Conservation (phyloP, 1,140 invertebrate genomes). For the Triops cancriformis region DNA sequence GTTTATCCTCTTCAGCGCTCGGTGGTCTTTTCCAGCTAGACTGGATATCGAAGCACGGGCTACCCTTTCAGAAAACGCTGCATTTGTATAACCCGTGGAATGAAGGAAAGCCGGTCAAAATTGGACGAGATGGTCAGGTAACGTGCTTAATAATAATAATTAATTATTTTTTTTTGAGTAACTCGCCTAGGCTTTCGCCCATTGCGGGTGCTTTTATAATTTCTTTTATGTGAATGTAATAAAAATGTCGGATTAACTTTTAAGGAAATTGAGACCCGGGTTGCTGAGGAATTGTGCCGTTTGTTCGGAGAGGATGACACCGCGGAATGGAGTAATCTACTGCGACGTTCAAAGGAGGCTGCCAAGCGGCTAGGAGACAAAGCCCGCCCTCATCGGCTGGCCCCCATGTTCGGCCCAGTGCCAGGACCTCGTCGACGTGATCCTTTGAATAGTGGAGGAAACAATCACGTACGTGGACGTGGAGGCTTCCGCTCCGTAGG, state of each 20-base stretch:
- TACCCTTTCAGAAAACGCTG: conserved; percentile 82
- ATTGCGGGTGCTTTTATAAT: no score
- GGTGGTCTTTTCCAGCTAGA: conserved; percentile 93
- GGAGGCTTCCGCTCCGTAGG: background rate
- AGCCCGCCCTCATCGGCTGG: conserved; percentile 31
- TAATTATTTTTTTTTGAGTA: no score
- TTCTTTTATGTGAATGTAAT: background rate
- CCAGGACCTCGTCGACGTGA: background rate
- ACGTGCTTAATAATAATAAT: background rate
- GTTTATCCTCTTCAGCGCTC: conserved; percentile 80
- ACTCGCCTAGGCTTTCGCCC: no score
- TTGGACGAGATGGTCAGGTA: conserved; percentile 86
- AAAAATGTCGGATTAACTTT: background rate
- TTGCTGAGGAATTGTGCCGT: conserved; percentile 87
- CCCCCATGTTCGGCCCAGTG: conserved; percentile 15
- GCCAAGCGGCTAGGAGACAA: conserved; percentile 44
- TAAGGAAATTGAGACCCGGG: conserved; percentile 88
- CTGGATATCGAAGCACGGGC: conserved; percentile 82
- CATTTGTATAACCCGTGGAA: conserved; percentile 97
- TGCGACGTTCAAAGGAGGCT: conserved; percentile 79
- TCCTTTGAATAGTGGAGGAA: background rate
- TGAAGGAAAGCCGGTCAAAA: conserved; percentile 96
- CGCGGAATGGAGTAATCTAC: conserved; percentile 81
- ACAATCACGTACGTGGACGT: background rate
- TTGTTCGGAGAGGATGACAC: conserved; percentile 88